Conservation (phyloP, 2,888 invertebrate genomes). For the Hesperia comma region DNA sequence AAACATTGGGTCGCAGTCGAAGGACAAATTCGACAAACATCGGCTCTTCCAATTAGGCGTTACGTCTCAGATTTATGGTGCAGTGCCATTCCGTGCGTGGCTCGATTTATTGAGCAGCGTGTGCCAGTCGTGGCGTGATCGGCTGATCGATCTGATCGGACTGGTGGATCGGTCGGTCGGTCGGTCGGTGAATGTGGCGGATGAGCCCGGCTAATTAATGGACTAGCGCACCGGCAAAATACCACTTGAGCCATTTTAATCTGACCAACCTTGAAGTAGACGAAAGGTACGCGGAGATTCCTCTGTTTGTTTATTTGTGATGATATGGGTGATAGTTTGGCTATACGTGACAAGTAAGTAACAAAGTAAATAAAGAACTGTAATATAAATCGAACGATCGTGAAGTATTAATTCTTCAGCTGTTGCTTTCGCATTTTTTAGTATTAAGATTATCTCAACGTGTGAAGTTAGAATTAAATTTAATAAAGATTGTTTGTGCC, state of each 20-base stretch:
- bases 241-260: background rate
- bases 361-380: no score
- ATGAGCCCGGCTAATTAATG: background rate
- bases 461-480: no score
- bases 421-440: no score
- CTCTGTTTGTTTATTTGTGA: background rate
- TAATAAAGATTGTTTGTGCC: no score
- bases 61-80: conserved; percentile 54
- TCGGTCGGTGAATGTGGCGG: background rate
- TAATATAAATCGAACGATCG: no score
- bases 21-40: conserved; percentile 59
- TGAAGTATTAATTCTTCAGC: no score
- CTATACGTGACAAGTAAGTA: no score
- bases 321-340: no score
- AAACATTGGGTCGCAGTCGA: conserved; percentile 37
- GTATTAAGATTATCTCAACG: no score
- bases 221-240: background rate
- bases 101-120: conserved; percentile 50
- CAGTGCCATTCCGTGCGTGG: conserved; percentile 38
- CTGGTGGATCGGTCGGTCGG: background rate
- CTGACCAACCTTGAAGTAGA: background rate
- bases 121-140: conserved; percentile 16
- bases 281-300: background rate
- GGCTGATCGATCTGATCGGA: conserved; percentile 14
- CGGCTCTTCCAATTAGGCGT: conserved; percentile 54